Evolutionary conservation across 2,888 invertebrate species (phyloP).

Genomic region (Patella caerulea): DNA sequence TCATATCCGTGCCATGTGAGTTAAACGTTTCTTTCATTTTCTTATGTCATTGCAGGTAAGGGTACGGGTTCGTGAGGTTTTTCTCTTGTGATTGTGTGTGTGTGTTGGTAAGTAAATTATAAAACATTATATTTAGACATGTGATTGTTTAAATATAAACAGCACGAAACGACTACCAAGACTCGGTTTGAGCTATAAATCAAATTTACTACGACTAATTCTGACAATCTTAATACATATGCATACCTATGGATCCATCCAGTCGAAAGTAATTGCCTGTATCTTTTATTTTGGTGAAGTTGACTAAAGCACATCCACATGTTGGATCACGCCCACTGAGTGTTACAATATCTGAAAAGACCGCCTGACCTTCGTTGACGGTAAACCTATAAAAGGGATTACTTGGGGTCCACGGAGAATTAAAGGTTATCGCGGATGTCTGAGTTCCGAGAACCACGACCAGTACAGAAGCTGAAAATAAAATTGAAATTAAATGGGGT

Average conservation of each 20-base stretch:
- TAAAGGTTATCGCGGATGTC: slow-evolving; percentile 41
- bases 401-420: slow-evolving; percentile 37
- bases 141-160: too few species aligned
- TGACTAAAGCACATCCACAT: slow-evolving; percentile 26
- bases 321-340: slow-evolving; percentile 48
- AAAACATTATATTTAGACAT: too few species aligned
- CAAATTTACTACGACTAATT: too few species aligned
- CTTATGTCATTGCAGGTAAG: too few species aligned
- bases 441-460: slow-evolving; percentile 42
- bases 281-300: slow-evolving; percentile 35
- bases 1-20: too few species aligned
- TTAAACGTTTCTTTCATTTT: too few species aligned
- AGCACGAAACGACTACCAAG: too few species aligned
- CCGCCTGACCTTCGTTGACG: slow-evolving; percentile 37
- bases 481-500: neutral
- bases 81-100: too few species aligned
- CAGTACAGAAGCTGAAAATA: slow-evolving; percentile 47
- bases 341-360: slow-evolving; percentile 35
- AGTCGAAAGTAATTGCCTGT: slow-evolving; percentile 39
- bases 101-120: too few species aligned
- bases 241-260: slow-evolving; percentile 33
- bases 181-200: too few species aligned
- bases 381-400: slow-evolving; percentile 35
- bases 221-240: too few species aligned
- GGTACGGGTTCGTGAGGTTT: too few species aligned